Evolutionary conservation across 2,113 vertebrate genomes (phyloP).

Genomic region (Vimba vimba): DNA sequence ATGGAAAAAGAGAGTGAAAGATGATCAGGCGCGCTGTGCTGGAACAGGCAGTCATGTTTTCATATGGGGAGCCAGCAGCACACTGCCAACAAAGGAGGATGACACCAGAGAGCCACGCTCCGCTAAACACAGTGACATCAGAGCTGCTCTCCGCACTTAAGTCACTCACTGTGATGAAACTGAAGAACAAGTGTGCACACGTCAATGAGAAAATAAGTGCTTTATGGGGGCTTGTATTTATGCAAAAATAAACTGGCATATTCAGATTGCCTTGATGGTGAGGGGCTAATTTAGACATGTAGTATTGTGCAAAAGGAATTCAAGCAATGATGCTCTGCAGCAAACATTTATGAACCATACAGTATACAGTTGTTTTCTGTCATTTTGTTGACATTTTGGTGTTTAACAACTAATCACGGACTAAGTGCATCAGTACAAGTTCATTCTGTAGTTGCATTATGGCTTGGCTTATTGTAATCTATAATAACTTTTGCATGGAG

Average conservation of each 20-base stretch:
- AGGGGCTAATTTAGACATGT: neutral
- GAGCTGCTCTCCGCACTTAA: neutral
- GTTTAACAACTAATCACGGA: no score
- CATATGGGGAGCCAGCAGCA: constrained; percentile 13
- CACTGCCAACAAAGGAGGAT: constrained; percentile 21
- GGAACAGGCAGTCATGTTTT: constrained; percentile 13
- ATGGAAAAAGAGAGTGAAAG: constrained; percentile 29
- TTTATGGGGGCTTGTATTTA: neutral
- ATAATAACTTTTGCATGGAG: no score
- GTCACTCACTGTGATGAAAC: constrained; percentile 19
- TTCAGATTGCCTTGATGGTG: neutral
- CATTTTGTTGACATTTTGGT: no score
- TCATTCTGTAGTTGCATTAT: no score
- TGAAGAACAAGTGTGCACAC: neutral
- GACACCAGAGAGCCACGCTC: neutral
- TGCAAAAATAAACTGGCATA: neutral
- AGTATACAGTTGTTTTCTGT: no score
- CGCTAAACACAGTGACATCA: constrained; percentile 33
- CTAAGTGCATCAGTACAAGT: no score
- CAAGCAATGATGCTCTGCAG: neutral
- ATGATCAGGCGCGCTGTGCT: constrained; percentile 16
- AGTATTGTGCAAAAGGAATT: neutral
- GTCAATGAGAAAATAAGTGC: neutral
- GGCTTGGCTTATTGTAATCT: no score
- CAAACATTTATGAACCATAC: neutral